A percentile compares a stretch with the other conserved stretches of the same genome.
Evolutionary conservation across 2,113 vertebrate species (phyloP).

Genomic region (Tinamus guttatus): DNA sequence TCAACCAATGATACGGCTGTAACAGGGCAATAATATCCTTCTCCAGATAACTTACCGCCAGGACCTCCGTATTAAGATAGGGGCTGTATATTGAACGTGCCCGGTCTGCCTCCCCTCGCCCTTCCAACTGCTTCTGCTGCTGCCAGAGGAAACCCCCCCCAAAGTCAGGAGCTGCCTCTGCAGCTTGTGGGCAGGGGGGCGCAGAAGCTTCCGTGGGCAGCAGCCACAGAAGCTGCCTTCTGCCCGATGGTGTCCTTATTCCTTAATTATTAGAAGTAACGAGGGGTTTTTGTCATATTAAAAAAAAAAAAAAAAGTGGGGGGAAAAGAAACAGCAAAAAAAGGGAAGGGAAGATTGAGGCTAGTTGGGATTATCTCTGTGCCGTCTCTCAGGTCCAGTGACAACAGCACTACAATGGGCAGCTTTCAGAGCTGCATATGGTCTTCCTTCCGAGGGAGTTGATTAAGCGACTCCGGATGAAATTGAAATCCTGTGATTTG

Average conservation of each 20-base stretch:
- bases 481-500: slow-evolving; percentile 89
- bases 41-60: background rate
- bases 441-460: slow-evolving; percentile 86
- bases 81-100: accelerated
- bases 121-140: background rate
- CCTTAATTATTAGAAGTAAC: slow-evolving; percentile 73
- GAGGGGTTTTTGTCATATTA: slow-evolving; percentile 60
- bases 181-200: background rate
- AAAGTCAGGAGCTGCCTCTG: background rate
- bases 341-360: slow-evolving; percentile 68
- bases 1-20: background rate
- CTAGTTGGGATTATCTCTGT: slow-evolving; percentile 77
- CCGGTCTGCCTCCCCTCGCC: background rate
- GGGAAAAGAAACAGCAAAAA: slow-evolving; percentile 21
- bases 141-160: background rate
- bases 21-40: background rate
- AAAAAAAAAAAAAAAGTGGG: background rate
- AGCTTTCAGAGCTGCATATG: slow-evolving; percentile 85
- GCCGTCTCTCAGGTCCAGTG: slow-evolving; percentile 78
- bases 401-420: slow-evolving; percentile 80
- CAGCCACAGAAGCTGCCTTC: slow-evolving; percentile 57
- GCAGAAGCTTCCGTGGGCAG: background rate
- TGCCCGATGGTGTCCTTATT: slow-evolving; percentile 46
- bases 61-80: background rate
- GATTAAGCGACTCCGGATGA: slow-evolving; percentile 89